These are phyloP conservation scores for Thalpophila matura DNA, from an alignment of 2,888 invertebrate species.

Conservation along the genomic window DNA sequence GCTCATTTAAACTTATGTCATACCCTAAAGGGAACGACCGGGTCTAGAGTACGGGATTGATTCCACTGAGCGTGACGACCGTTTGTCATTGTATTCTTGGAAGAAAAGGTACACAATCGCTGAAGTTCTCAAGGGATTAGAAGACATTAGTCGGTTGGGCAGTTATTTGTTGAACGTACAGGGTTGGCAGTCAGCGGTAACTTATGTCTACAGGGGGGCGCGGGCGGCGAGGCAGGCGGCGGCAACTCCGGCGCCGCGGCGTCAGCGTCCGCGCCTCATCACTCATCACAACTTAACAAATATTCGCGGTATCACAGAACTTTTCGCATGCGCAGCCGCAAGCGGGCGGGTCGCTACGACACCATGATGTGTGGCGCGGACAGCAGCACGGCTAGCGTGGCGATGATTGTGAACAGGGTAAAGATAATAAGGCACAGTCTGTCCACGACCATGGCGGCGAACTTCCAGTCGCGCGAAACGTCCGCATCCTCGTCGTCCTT, in stretches of 20 bases:
- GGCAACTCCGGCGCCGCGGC: conserved; percentile 85
- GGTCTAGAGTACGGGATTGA: conserved; percentile 65
- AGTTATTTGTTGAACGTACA: conserved; percentile 83
- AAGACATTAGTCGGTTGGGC: conserved; percentile 81
- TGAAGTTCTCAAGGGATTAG: conserved; percentile 73
- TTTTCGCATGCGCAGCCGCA: conserved; percentile 88
- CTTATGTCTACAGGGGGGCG: conserved; percentile 88
- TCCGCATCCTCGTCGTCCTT: conserved; percentile 98
- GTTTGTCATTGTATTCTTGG: conserved; percentile 66
- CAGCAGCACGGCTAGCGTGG: conserved; percentile 98
- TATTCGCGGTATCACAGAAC: conserved; percentile 93
- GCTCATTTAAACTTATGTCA: conserved; percentile 63
- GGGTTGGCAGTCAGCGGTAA: conserved; percentile 87
- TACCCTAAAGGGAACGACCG: conserved; percentile 58
- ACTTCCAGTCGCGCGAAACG: conserved; percentile 99
- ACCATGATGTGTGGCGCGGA: conserved; percentile 99
- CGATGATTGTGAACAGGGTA: conserved; percentile 99
- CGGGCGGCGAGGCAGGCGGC: conserved; percentile 86
- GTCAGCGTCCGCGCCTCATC: conserved; percentile 85
- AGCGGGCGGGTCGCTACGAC: conserved; percentile 93
- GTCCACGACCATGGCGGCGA: conserved; percentile 99
- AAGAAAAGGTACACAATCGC: conserved; percentile 75
- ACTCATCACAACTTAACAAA: conserved; percentile 92
- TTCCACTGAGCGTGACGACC: conserved; percentile 68
- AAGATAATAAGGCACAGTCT: conserved; percentile 99